These are phyloP conservation scores for Notoglanidium macrostoma DNA, from an alignment of 2,797 vertebrate species.

Conservation along the genomic window DNA sequence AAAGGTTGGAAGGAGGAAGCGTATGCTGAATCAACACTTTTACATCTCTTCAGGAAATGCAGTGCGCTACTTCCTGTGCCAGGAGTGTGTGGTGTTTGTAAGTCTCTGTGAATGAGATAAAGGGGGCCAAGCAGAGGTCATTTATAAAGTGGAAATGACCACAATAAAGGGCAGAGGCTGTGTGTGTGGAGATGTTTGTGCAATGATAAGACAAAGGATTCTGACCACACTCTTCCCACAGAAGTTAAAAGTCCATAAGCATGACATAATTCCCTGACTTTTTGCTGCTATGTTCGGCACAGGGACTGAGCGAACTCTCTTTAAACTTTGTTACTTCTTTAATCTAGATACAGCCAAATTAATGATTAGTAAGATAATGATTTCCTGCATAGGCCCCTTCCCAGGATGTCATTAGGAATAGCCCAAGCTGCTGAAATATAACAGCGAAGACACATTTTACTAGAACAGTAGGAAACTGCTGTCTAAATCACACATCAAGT, in stretches of 20 bases:
- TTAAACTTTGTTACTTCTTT: slow-evolving; percentile 42
- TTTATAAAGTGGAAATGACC: slow-evolving; percentile 55
- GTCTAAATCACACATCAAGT: not conserved
- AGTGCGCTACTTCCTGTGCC: slow-evolving; percentile 56
- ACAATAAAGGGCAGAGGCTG: slow-evolving; percentile 41
- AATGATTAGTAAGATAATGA: slow-evolving; percentile 51
- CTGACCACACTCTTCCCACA: slow-evolving; percentile 17
- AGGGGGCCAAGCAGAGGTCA: slow-evolving; percentile 30
- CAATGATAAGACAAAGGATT: not conserved
- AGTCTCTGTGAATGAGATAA: slow-evolving; percentile 23
- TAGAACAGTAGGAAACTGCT: not conserved
- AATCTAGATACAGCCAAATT: slow-evolving; percentile 43
- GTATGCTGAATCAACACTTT: slow-evolving; percentile 58
- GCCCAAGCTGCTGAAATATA: slow-evolving; percentile 20
- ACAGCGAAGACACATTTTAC: slow-evolving; percentile 6
- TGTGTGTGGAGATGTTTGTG: not conserved
- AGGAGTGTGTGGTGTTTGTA: slow-evolving; percentile 25
- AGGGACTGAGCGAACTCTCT: slow-evolving; percentile 6
- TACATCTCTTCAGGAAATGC: slow-evolving; percentile 57
- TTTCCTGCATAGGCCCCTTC: slow-evolving; percentile 44
- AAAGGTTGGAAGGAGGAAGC: slow-evolving; percentile 42
- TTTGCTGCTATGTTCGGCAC: not conserved
- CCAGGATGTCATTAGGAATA: slow-evolving; percentile 46
- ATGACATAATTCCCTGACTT: not conserved
- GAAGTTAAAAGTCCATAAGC: slow-evolving; percentile 21